Conservation (phyloP, 2,888 invertebrate species). For the Scotopteryx bipunctaria region DNA sequence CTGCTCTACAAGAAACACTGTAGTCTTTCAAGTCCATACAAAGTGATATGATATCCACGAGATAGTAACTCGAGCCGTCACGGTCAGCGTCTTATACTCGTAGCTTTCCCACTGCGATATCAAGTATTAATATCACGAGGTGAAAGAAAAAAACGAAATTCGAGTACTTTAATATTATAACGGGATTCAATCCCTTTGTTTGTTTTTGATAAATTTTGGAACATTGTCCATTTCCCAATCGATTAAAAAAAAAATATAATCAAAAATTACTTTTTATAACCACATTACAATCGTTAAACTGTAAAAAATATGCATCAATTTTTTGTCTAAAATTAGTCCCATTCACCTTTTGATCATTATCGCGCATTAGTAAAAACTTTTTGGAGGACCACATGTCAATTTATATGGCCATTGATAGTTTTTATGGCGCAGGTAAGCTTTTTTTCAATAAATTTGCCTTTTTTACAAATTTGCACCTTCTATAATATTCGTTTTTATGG, state of each 20-base stretch:
- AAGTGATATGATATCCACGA: slow-evolving; percentile 49
- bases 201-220: too few species aligned
- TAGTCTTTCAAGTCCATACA: background rate
- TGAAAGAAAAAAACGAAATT: slow-evolving; percentile 33
- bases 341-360: slow-evolving; percentile 57
- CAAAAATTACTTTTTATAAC: background rate
- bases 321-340: slow-evolving; percentile 32
- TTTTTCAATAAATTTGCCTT: slow-evolving; percentile 40
- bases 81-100: slow-evolving; percentile 56
- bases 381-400: slow-evolving; percentile 63
- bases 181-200: slow-evolving; percentile 12
- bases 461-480: slow-evolving; percentile 70
- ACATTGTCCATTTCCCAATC: too few species aligned
- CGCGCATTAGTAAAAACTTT: slow-evolving; percentile 63
- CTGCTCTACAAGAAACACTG: too few species aligned
- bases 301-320: slow-evolving; percentile 24
- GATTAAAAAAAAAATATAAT: background rate
- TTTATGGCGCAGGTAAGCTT: slow-evolving; percentile 52
- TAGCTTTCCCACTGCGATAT: slow-evolving; percentile 66
- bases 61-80: slow-evolving; percentile 63
- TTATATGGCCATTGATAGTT: slow-evolving; percentile 58
- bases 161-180: slow-evolving; percentile 15
- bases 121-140: slow-evolving; percentile 48
- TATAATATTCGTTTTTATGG: slow-evolving; percentile 65
- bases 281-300: slow-evolving; percentile 17